Evolutionary conservation across 1,140 invertebrate species (phyloP).

Genomic region (Sipha flava): DNA sequence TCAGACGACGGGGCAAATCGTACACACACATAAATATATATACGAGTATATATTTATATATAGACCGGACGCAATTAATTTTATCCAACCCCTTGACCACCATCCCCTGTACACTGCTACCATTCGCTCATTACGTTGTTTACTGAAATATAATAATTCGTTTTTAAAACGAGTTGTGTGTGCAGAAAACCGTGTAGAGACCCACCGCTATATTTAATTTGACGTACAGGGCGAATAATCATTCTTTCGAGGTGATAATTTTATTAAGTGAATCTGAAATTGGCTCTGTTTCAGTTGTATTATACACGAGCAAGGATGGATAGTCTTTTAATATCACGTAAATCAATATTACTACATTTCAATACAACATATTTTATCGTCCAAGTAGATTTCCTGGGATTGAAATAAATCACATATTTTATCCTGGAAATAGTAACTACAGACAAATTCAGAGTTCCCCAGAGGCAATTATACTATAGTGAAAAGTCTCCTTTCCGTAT

Average conservation of each 20-base stretch:
- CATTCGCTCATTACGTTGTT: neutral
- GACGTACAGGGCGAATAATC: too few relatives aligned
- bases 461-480: neutral
- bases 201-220: too few relatives aligned
- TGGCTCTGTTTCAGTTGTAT: too few relatives aligned
- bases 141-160: conserved; percentile 4
- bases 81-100: conserved; percentile 12
- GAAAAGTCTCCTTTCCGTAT: neutral
- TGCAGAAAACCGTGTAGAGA: neutral
- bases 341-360: too few relatives aligned
- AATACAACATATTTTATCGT: neutral
- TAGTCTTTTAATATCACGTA: too few relatives aligned
- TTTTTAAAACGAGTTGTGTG: neutral
- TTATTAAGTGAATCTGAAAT: too few relatives aligned
- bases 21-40: neutral
- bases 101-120: neutral
- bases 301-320: too few relatives aligned
- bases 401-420: neutral
- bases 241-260: too few relatives aligned
- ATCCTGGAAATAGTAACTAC: neutral
- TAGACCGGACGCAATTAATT: conserved; percentile 26
- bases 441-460: neutral
- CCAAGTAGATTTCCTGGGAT: neutral
- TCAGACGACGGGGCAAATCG: conserved; percentile 22
- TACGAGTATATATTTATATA: neutral